phyloP scores from a whole-genome alignment of 2,888 invertebrate genomes.

The Protophormia terraenovae region DNA sequence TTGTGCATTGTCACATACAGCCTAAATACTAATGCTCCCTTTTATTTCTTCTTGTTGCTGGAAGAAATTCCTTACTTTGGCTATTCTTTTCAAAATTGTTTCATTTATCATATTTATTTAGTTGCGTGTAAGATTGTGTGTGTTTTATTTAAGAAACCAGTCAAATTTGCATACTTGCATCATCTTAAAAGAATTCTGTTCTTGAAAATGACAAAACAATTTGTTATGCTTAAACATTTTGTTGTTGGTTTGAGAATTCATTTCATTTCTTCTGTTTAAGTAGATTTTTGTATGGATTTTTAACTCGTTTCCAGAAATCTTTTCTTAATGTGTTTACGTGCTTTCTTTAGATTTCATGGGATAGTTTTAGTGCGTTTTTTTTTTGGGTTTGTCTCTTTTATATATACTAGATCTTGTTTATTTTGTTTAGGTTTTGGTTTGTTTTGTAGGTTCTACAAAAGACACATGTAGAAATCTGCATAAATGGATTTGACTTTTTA shows the following conservation, averaged over 20 bases:
- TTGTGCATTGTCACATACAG: conserved; percentile 59
- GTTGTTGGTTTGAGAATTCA: conserved; percentile 29
- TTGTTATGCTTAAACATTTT: conserved; percentile 70
- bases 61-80: conserved; percentile 22
- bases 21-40: conserved; percentile 18
- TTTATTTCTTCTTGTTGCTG: neutral
- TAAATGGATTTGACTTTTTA: conserved; percentile 44
- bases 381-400: conserved; percentile 48
- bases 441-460: conserved; percentile 15
- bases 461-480: conserved; percentile 32
- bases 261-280: conserved; percentile 18
- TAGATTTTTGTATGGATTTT: conserved; percentile 42
- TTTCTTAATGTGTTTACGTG: conserved; percentile 61
- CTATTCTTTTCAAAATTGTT: conserved; percentile 49
- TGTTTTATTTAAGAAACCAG: conserved; percentile 44
- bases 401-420: too few species aligned
- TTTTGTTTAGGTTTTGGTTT: conserved; percentile 20
- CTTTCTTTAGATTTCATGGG: conserved; percentile 66
- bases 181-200: conserved; percentile 41
- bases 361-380: conserved; percentile 48
- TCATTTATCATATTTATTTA: conserved; percentile 61
- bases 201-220: conserved; percentile 71
- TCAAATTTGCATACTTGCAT: conserved; percentile 67
- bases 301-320: conserved; percentile 67
- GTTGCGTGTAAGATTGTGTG: neutral